Evolutionary conservation across 2,888 invertebrate species (phyloP), one percentile per base, ranked within the genome.

Genomic region (Sicus ferrugineus): DNA sequence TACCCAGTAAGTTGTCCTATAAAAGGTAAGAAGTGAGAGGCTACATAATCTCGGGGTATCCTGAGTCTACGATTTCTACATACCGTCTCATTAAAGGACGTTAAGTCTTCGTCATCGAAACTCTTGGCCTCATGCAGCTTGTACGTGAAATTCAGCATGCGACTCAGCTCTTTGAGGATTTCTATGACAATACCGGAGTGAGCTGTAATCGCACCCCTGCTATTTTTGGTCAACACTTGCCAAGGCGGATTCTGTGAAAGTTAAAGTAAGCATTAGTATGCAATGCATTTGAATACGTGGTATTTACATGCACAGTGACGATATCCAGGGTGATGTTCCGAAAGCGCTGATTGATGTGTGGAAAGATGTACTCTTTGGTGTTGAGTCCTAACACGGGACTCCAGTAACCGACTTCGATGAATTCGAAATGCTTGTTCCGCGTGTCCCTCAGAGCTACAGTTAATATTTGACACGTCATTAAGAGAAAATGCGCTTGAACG

Each of bases 181-280:
- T 95, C 93, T 78, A 95, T 93, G 26, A 93, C 88, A 52, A 95
- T 87, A 1, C 95, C 95, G 1, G 87, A 86, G 77, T 90, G 91
- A 66, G 87, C 86, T 0, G 87, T 82, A 31, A 81, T 80, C 9
- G 65, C 71, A 0, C 83, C 83, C 2, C 88, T 87, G 64, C 87
- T 87, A 75, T 91, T 90, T 0, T 85, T 83, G 62, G 87, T 87
- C 2, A 94, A 81, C 42, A 92, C 91, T 79, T 94, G 93, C 95
- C 95, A 96, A 0, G 95, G 95, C 0, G 95, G 95, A 85, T 93
- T 93, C 95, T 96, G 71, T 71, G 72, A n/a, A 28, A 3, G 14
- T 2, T 30, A 21, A 38, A 26, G 0, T 3, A 3, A 38, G 23
- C n/a, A 5, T 38, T 23, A 42, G 26, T 23, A n/a, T 2, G 31